These are phyloP conservation scores for Mesorhabditis spiculigera DNA, from an alignment of 2,888 invertebrate species.

Conservation along the genomic window DNA sequence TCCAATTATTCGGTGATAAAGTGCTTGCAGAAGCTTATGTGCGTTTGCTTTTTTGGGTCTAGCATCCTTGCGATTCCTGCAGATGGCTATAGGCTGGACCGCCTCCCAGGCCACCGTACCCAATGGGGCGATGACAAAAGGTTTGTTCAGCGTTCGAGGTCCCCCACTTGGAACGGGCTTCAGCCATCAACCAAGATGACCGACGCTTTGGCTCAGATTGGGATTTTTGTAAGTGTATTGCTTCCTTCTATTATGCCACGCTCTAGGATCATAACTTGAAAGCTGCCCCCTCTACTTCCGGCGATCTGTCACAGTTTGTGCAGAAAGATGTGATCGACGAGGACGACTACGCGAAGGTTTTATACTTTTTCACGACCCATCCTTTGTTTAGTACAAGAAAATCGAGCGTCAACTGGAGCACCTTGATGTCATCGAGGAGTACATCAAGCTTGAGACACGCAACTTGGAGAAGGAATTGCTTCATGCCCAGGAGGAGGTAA, in stretches of 20 bases:
- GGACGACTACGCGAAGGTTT: slow-evolving; percentile 17
- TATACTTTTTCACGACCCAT: not conserved
- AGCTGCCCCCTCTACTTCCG: not conserved
- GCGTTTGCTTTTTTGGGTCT: too few relatives aligned
- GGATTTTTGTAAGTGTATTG: slow-evolving; percentile 26
- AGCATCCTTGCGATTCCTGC: too few relatives aligned
- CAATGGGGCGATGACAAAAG: too few relatives aligned
- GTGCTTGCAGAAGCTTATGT: too few relatives aligned
- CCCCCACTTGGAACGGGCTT: too few relatives aligned
- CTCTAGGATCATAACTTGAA: not conserved
- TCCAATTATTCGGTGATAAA: too few relatives aligned
- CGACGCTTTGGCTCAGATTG: slow-evolving; percentile 37
- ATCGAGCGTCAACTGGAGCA: slow-evolving; percentile 92
- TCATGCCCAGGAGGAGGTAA: slow-evolving; percentile 78
- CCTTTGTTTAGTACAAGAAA: slow-evolving; percentile 69
- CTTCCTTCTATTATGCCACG: not conserved
- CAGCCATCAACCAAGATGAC: slow-evolving; percentile 16
- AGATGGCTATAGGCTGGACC: too few relatives aligned
- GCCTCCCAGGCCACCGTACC: too few relatives aligned
- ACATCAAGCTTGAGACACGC: slow-evolving; percentile 97
- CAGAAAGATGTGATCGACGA: slow-evolving; percentile 6
- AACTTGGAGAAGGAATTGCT: slow-evolving; percentile 97
- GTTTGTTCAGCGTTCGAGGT: too few relatives aligned
- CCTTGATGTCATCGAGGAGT: slow-evolving; percentile 96
- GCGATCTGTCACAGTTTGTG: not conserved